Evolutionary conservation across 2,797 vertebrate species (phyloP).

Genomic region (Mormyrus hasselquistii): DNA sequence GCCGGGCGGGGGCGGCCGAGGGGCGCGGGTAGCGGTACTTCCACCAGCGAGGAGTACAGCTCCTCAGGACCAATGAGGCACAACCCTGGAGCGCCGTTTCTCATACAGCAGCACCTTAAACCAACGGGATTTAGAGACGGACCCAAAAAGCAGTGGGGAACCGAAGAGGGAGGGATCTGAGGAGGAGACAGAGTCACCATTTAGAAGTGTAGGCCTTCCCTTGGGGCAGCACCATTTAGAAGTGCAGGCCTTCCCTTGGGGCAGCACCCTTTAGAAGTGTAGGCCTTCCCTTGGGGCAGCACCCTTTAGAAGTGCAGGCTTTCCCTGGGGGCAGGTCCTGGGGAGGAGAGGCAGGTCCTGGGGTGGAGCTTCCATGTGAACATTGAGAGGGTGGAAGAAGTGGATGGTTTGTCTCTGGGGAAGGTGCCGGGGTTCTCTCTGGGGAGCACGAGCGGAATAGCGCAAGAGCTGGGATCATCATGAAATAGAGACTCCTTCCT

Average conservation of each 20-base stretch:
- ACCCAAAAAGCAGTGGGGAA: constrained; percentile 65
- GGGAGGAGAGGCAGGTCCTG: constrained; percentile 33
- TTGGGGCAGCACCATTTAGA: no score
- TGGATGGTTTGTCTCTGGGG: constrained; percentile 39
- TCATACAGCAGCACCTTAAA: constrained; percentile 73
- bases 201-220: no score
- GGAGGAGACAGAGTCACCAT: constrained; percentile 73
- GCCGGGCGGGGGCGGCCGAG: no score
- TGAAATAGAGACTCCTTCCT: constrained; percentile 89
- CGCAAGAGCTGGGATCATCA: constrained; percentile 46
- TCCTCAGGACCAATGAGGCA: no score
- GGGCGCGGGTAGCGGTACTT: no score
- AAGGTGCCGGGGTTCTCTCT: constrained; percentile 62
- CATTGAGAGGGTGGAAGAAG: constrained; percentile 58
- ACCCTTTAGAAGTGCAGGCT: constrained; percentile 59
- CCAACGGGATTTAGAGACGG: constrained; percentile 56
- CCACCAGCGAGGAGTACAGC: no score
- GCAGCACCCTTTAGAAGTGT: no score
- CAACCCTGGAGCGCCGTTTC: no score
- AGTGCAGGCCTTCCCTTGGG: no score
- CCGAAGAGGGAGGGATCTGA: constrained; percentile 73
- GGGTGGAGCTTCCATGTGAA: constrained; percentile 54
- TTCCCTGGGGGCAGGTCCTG: constrained; percentile 36
- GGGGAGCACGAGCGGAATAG: constrained; percentile 58
- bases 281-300: no score